Percentiles rank a stretch among this genome's conserved stretches.
phyloP scores from a whole-genome alignment of 2,888 invertebrate genomes.

The Heliconius ismenius region DNA sequence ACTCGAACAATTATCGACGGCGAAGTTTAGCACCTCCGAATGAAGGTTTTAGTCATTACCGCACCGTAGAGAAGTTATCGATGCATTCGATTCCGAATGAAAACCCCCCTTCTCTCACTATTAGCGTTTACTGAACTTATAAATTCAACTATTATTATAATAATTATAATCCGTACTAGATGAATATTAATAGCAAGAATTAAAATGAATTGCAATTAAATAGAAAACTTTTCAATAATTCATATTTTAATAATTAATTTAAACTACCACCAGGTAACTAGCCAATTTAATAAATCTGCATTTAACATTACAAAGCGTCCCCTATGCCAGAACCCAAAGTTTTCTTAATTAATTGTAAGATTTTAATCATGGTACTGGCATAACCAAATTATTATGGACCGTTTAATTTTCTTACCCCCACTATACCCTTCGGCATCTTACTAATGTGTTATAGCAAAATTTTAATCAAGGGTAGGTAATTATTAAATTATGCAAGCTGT shows the following conservation, averaged over 20 bases:
- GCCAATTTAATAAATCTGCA: constrained; percentile 46
- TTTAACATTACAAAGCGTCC: constrained; percentile 56
- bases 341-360: constrained; percentile 79
- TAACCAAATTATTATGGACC: constrained; percentile 78
- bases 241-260: not conserved
- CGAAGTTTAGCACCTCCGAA: constrained; percentile 67
- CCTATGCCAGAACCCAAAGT: constrained; percentile 56
- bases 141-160: not conserved
- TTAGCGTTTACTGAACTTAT: constrained; percentile 17
- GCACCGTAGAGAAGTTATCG: constrained; percentile 52
- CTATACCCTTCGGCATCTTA: constrained; percentile 70
- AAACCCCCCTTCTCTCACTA: constrained; percentile 42
- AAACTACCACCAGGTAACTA: not conserved
- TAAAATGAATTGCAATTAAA: not conserved
- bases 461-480: constrained; percentile 79
- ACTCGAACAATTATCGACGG: constrained; percentile 71
- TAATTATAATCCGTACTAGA: not conserved
- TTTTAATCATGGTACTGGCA: constrained; percentile 78
- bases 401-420: constrained; percentile 76
- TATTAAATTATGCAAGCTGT: constrained; percentile 81
- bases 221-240: not conserved
- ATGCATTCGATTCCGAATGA: constrained; percentile 46
- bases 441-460: constrained; percentile 78
- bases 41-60: constrained; percentile 61
- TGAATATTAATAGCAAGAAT: not conserved